A percentile compares a stretch with the other conserved stretches of the same genome.
These are phyloP conservation scores for Cariama cristata DNA, from an alignment of 2,113 vertebrate species.

Conservation along the genomic window DNA sequence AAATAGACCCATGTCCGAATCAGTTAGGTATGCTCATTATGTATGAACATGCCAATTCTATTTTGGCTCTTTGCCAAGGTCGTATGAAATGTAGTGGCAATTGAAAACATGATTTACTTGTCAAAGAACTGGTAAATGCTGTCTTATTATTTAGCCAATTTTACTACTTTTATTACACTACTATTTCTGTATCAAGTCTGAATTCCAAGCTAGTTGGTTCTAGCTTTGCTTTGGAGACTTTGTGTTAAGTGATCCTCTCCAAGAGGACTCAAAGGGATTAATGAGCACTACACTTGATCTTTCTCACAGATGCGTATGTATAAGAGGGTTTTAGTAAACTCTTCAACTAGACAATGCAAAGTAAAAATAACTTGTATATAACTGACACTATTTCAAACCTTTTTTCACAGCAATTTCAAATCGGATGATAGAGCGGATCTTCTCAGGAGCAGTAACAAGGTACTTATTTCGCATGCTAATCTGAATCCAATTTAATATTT, in stretches of 20 bases:
- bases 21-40: background rate
- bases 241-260: background rate
- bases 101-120: background rate
- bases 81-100: background rate
- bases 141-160: background rate
- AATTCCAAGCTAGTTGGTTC: background rate
- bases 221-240: background rate
- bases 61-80: background rate
- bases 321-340: background rate
- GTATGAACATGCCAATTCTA: background rate
- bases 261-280: background rate
- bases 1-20: constrained; percentile 16
- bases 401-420: constrained; percentile 84
- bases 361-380: background rate
- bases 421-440: constrained; percentile 92
- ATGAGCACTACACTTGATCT: background rate
- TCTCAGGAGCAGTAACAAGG: constrained; percentile 95
- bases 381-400: background rate
- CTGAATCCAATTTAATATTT: background rate
- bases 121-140: background rate
- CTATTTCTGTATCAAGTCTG: background rate
- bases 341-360: background rate
- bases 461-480: constrained; percentile 34
- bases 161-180: background rate
- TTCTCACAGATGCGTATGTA: background rate